Conservation (phyloP, 1,140 invertebrate species). For the Bicyclus anynana region DNA sequence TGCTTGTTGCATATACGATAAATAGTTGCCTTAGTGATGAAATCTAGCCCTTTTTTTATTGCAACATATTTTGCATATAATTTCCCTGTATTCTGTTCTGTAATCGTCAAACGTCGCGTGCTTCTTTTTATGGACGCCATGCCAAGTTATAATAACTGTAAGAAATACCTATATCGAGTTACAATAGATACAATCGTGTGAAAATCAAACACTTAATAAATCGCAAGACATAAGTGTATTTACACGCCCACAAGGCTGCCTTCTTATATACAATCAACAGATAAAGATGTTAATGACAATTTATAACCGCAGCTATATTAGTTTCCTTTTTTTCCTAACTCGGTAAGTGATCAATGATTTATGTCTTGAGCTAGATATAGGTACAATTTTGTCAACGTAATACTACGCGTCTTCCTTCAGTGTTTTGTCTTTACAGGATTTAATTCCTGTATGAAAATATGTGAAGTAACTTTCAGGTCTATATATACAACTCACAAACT, state of each 20-base stretch:
- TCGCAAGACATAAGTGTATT: conserved; percentile 16
- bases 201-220: conserved; percentile 23
- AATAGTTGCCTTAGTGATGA: no score
- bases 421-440: no score
- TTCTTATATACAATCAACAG: conserved; percentile 17
- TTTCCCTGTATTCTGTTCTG: conserved; percentile 6
- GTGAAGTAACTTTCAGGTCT: no score
- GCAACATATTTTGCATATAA: not conserved
- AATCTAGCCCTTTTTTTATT: no score
- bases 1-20: no score
- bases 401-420: not conserved
- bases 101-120: conserved; percentile 20
- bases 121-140: conserved; percentile 20
- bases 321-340: not conserved
- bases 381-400: not conserved
- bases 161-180: conserved; percentile 23
- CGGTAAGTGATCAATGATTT: not conserved
- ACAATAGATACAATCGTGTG: conserved; percentile 32
- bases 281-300: conserved; percentile 3
- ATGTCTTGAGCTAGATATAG: not conserved
- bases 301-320: not conserved
- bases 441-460: no score
- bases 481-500: no score
- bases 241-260: conserved; percentile 10
- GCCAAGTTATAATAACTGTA: conserved; percentile 15